A percentile compares a stretch with the other conserved stretches of the same genome.
phyloP scores from a whole-genome alignment of 2,113 vertebrate species.

The Lontra canadensis region DNA sequence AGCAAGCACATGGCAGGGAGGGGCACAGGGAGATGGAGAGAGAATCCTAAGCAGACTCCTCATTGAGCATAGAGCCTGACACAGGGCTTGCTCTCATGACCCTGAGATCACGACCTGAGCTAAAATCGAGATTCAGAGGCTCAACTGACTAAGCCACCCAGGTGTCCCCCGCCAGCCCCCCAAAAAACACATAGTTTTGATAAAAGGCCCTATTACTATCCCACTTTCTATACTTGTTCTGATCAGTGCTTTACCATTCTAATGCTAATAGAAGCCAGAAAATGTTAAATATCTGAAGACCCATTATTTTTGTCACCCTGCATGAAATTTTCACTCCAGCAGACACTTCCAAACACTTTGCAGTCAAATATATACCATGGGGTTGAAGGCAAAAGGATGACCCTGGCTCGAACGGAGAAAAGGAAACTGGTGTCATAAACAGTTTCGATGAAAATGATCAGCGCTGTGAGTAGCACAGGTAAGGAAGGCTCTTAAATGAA shows the following conservation, averaged over 20 bases:
- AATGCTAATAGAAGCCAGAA: not conserved
- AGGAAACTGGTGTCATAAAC: not conserved
- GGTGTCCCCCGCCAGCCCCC: rapidly evolving
- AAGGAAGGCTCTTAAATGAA: not conserved
- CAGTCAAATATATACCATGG: not conserved
- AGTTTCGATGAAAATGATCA: not conserved
- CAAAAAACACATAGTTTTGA: not conserved
- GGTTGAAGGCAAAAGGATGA: not conserved
- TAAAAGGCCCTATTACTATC: not conserved
- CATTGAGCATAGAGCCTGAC: not conserved
- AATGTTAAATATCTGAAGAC: not conserved
- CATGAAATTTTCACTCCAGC: not conserved
- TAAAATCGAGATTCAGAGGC: not conserved
- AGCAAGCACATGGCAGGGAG: not conserved
- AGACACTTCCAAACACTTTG: not conserved
- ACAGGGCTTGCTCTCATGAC: not conserved
- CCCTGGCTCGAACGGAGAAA: not conserved
- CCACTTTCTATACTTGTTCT: not conserved
- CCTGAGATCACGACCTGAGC: not conserved
- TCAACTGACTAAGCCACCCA: not conserved
- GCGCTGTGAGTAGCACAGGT: not conserved
- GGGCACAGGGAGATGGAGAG: not conserved
- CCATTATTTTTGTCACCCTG: not conserved
- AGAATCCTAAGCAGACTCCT: not conserved
- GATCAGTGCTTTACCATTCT: not conserved